Evolutionary conservation across 2,113 vertebrate species (phyloP), one percentile per base, ranked within the genome.

Genomic region (Chloebia gouldiae): DNA sequence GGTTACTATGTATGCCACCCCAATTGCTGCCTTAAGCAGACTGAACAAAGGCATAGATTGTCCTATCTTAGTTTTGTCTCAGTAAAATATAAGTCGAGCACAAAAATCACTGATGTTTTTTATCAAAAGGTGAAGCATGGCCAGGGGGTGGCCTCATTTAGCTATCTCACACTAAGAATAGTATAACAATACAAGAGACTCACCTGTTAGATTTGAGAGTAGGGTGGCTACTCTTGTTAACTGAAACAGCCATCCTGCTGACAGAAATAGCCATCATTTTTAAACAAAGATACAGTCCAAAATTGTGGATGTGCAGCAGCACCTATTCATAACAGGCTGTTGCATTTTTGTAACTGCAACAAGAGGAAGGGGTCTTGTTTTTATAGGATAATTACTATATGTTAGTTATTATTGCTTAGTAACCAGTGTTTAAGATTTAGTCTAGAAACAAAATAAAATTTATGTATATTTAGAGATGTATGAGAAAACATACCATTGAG

Each of bases 91-190:
- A 66, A 86, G 15, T 37, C 11, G 3, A 70, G 40, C 18, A 85
- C 16, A 76, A 65, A 85, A 72, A 72, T 69, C 54, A 30, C 27
- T 51, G 31, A 61, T 35, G 21, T 59, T 85, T 95, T 95, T 91
- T 81, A n/a, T 59, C 40, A 56, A 56, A 76, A 81, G 42, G 19
- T 91, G 68, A 80, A 54, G 42, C 50, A n/a, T 20, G 64, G 75
- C 87, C 75, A 86, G 66, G 63, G 59, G 61, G 45, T 93, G 84
- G 63, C 65, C 73, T 79, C 70, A 69, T 95, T 92, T 89, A 87
- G 45, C 91, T 61, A 9, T 72, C 33, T 94, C 79, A 60, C 13
- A 33, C 20, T 60, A 33, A 47, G 45, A 82, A 49, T 25, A 56
- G 37, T 21, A 31, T 49, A 53, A 88, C 71, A 73, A 65, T 72